Evolutionary conservation across 2,113 vertebrate genomes (phyloP).

Genomic region (Tenrec ecaudatus): DNA sequence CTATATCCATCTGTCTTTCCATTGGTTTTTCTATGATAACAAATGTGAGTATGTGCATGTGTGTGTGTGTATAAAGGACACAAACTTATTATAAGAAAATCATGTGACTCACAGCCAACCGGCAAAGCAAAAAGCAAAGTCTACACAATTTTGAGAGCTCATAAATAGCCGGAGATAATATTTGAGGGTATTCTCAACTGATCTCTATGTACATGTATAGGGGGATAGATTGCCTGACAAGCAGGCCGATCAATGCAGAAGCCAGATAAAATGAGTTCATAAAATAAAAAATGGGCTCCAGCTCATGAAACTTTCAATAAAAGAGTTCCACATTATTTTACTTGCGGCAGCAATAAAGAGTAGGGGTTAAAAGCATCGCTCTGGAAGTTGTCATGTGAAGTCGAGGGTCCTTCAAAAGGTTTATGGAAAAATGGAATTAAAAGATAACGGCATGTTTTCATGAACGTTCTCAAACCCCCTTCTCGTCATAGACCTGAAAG

Average conservation of each 20-base stretch:
- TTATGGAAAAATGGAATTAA: too few relatives aligned
- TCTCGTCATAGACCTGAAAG: too few relatives aligned
- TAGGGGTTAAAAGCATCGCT: too few relatives aligned
- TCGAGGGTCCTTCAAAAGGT: too few relatives aligned
- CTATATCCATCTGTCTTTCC: neutral
- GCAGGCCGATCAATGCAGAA: neutral
- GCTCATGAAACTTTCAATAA: neutral
- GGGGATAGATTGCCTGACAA: accelerated
- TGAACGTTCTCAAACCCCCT: too few relatives aligned
- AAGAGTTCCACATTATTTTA: neutral
- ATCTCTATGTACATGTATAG: too few relatives aligned
- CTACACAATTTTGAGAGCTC: neutral
- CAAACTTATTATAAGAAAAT: neutral
- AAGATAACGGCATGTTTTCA: too few relatives aligned
- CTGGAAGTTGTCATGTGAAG: too few relatives aligned
- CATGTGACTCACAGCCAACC: conserved; percentile 17
- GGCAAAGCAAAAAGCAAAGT: neutral
- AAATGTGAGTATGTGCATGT: neutral
- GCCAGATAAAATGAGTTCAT: neutral
- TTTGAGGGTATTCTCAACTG: neutral
- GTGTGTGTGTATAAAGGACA: neutral
- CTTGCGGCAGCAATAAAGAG: neutral
- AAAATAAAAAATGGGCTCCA: neutral
- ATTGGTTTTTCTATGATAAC: neutral
- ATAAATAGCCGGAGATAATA: neutral